A percentile compares a stretch with the other conserved stretches of the same genome.
Conservation (phyloP, 2,113 vertebrate species). For the Harpagus bidentatus region DNA sequence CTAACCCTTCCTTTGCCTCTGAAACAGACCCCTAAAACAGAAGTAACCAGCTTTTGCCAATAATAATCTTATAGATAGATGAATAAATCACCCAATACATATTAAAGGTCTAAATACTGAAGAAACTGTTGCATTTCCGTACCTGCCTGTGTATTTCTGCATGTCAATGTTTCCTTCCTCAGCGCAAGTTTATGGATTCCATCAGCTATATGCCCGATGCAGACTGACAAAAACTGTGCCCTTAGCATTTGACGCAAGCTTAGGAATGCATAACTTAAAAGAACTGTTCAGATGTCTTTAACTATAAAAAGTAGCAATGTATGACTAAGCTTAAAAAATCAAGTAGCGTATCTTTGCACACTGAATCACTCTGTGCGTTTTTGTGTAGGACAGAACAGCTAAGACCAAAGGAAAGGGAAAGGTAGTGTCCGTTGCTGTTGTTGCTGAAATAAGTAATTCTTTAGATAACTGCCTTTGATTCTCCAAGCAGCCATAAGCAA, state of each 20-base stretch:
- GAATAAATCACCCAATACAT: not conserved
- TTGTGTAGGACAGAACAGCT: not conserved
- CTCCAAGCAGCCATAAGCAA: not conserved
- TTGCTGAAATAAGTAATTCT: not conserved
- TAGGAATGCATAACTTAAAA: not conserved
- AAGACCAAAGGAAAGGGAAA: not conserved
- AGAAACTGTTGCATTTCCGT: not conserved
- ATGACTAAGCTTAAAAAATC: slow-evolving; percentile 14
- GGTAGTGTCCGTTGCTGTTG: not conserved
- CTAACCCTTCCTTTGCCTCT: not conserved
- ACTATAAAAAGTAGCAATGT: not conserved
- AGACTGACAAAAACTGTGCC: not conserved
- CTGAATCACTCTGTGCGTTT: not conserved
- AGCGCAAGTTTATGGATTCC: not conserved
- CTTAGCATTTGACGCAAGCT: not conserved
- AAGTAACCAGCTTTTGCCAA: not conserved
- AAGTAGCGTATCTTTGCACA: not conserved
- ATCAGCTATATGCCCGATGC: not conserved
- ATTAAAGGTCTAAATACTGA: not conserved
- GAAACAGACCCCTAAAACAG: not conserved
- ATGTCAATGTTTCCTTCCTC: not conserved
- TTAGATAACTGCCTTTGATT: not conserved
- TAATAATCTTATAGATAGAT: not conserved
- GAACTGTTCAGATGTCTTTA: not conserved
- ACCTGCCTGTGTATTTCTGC: not conserved